Conservation (phyloP, 2,888 invertebrate species). For the Monopis laevigella region DNA sequence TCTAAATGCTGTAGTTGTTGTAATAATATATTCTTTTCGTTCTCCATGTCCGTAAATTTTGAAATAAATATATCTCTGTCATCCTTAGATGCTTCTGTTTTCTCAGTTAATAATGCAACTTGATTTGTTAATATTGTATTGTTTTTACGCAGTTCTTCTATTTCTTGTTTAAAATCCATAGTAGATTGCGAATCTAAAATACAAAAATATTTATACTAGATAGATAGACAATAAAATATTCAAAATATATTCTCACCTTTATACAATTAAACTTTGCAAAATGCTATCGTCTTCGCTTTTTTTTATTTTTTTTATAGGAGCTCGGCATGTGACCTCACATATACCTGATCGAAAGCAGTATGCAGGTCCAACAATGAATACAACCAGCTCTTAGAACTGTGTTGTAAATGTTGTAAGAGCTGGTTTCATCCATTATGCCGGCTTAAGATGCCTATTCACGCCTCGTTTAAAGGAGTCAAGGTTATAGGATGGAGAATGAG, state of each 20-base stretch:
- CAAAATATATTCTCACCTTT: background rate
- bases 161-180: conserved; percentile 53
- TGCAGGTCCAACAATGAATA: too few species aligned
- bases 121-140: conserved; percentile 35
- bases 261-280: background rate
- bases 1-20: conserved; percentile 44
- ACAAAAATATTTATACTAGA: conserved; percentile 14
- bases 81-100: background rate
- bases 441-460: too few species aligned
- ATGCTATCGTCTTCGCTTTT: too few species aligned
- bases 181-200: conserved; percentile 48
- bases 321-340: too few species aligned
- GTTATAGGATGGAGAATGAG: too few species aligned
- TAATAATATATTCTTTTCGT: conserved; percentile 39
- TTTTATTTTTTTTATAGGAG: too few species aligned
- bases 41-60: conserved; percentile 31
- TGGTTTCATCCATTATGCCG: too few species aligned
- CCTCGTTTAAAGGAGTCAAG: too few species aligned
- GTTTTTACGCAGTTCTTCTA: conserved; percentile 37
- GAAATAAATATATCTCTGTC: conserved; percentile 26
- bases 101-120: conserved; percentile 20
- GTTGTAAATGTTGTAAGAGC: too few species aligned
- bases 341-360: too few species aligned
- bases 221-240: background rate
- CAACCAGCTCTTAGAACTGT: too few species aligned